A percentile compares a stretch with the other conserved stretches of the same genome.
Conservation (phyloP, 35 echinoderm and acorn worm genomes). For the Acanthaster planci region DNA sequence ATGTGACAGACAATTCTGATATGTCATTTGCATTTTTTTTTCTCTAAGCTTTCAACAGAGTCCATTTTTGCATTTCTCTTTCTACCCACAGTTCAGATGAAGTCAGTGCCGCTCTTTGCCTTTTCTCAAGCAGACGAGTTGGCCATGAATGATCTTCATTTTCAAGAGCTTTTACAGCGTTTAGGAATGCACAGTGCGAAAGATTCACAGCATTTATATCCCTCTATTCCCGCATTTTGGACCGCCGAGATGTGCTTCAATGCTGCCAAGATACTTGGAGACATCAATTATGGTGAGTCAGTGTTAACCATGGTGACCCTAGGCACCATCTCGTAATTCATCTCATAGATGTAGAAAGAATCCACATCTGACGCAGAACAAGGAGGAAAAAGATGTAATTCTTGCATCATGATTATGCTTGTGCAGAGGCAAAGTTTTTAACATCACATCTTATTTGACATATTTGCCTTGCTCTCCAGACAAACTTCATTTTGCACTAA, state of each 20-base stretch:
- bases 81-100: constrained; percentile 48
- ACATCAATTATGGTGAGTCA: constrained; percentile 37
- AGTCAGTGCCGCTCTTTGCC: constrained; percentile 78
- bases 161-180: constrained; percentile 41
- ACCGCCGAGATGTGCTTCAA: constrained; percentile 83
- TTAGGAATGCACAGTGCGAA: constrained; percentile 58
- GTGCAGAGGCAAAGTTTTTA: background rate
- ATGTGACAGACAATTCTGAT: no score
- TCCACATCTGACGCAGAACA: no score
- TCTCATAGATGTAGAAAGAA: no score
- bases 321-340: no score
- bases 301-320: no score
- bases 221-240: constrained; percentile 75
- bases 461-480: background rate
- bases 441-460: background rate
- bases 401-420: no score
- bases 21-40: no score
- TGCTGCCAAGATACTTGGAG: constrained; percentile 57
- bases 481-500: constrained; percentile 5
- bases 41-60: no score
- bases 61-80: no score
- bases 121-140: constrained; percentile 51
- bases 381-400: no score
- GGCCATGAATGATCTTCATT: constrained; percentile 24
- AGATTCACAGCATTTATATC: constrained; percentile 56